A percentile compares a stretch with the other conserved stretches of the same genome.
phyloP scores from a whole-genome alignment of 1,140 invertebrate genomes.

The Sitobion miscanthi region DNA sequence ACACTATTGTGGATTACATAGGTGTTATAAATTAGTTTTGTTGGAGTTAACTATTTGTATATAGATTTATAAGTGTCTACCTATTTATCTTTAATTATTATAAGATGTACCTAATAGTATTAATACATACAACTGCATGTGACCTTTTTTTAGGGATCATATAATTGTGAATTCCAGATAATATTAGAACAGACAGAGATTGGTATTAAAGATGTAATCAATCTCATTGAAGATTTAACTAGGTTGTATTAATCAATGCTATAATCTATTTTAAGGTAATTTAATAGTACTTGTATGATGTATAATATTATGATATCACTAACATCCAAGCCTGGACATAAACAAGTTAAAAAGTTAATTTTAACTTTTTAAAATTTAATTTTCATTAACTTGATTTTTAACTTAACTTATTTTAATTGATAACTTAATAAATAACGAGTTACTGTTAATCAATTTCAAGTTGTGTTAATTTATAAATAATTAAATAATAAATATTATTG shows the following conservation, averaged over 20 bases:
- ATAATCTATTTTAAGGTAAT: neutral
- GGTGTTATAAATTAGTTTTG: neutral
- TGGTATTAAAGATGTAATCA: constrained; percentile 75
- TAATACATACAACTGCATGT: neutral
- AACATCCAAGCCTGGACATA: too few relatives aligned
- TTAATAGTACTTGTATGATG: neutral
- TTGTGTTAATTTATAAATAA: too few relatives aligned
- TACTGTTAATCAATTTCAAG: too few relatives aligned
- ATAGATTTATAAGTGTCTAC: neutral
- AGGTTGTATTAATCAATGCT: neutral
- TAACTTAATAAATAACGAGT: too few relatives aligned
- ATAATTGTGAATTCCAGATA: neutral
- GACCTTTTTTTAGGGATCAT: neutral
- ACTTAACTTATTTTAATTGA: too few relatives aligned
- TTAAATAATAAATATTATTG: too few relatives aligned
- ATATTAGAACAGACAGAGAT: neutral
- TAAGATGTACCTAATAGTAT: neutral
- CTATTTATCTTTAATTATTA: neutral
- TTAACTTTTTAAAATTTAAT: too few relatives aligned
- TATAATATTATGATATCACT: neutral
- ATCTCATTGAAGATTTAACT: neutral
- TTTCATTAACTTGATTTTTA: too few relatives aligned
- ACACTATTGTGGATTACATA: neutral
- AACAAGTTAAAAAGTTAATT: too few relatives aligned
- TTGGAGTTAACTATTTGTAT: neutral